These are phyloP conservation scores for Sebastes schlegelii DNA, from an alignment of 2,113 vertebrate species.

Conservation along the genomic window DNA sequence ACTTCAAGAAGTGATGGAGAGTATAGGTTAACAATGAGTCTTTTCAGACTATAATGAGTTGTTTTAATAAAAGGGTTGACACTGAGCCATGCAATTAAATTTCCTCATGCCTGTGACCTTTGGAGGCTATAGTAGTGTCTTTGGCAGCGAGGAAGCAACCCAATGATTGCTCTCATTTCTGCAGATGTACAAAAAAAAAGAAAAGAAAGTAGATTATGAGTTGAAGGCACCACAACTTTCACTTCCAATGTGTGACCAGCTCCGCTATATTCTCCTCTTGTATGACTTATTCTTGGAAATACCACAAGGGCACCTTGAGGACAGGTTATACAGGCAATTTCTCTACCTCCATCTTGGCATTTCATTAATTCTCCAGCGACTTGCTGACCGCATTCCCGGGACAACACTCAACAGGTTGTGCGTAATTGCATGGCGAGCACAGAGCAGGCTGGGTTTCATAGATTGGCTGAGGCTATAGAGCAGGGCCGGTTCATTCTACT, in stretches of 20 bases:
- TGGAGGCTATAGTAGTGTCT: conserved; percentile 29
- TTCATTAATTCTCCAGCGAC: conserved; percentile 85
- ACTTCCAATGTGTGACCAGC: conserved; percentile 13
- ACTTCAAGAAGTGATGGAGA: conserved; percentile 17
- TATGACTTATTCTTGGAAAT: conserved; percentile 76
- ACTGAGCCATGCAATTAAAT: conserved; percentile 71
- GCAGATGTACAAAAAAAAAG: conserved; percentile 18
- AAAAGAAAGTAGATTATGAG: conserved; percentile 43
- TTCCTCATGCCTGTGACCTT: conserved; percentile 66
- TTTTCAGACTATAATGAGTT: conserved; percentile 67
- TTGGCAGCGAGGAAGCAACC: conserved; percentile 9
- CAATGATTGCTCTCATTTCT: conserved; percentile 57
- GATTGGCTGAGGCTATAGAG: conserved; percentile 70
- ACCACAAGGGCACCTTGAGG: conserved; percentile 85
- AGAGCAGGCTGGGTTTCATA: conserved; percentile 70
- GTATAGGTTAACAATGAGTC: conserved; percentile 48
- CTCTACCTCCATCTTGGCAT: conserved; percentile 81
- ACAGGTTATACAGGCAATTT: conserved; percentile 83
- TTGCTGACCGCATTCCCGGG: conserved; percentile 76
- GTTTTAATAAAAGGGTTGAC: conserved; percentile 68
- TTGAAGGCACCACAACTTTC: conserved; percentile 60
- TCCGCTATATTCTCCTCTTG: conserved; percentile 56
- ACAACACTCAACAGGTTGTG: conserved; percentile 86
- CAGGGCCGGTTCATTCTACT: conserved; percentile 56
- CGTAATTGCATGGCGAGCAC: conserved; percentile 81